Evolutionary conservation across 2,113 vertebrate genomes (phyloP).

Genomic region (Grammomys surdaster): DNA sequence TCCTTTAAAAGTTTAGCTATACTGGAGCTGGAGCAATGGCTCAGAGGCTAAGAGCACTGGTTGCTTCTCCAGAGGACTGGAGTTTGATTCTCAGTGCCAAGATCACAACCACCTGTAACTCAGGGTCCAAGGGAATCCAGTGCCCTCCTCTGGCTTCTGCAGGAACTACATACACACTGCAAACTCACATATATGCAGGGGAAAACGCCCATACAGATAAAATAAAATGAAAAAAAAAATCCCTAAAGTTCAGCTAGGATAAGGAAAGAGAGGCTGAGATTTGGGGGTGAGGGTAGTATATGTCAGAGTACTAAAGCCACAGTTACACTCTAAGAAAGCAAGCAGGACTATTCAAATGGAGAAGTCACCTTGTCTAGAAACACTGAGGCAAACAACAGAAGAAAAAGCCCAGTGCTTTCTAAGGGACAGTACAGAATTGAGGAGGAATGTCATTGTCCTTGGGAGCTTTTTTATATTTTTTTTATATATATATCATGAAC

Average conservation of each 20-base stretch:
- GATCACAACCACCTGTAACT: not conserved
- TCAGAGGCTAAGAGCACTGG: not conserved
- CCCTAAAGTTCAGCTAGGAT: not conserved
- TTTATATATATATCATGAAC: conserved; percentile 62
- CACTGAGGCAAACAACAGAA: not conserved
- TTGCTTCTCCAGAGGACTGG: not conserved
- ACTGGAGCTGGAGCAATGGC: not conserved
- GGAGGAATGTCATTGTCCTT: conserved; percentile 54
- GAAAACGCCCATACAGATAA: not conserved
- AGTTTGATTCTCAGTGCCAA: not conserved
- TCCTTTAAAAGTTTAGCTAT: not conserved
- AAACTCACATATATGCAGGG: not conserved
- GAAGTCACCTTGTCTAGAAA: conserved; percentile 42
- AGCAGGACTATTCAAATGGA: not conserved
- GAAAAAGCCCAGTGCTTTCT: conserved; percentile 24
- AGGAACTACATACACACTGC: not conserved
- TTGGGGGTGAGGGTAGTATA: no score
- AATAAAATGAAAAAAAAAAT: not conserved
- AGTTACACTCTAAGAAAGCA: not conserved
- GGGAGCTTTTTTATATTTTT: conserved; percentile 54
- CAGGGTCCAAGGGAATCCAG: not conserved
- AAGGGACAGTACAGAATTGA: not conserved
- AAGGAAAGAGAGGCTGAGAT: not conserved
- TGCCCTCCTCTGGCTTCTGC: no score
- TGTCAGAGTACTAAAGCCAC: not conserved